A percentile compares a stretch with the other conserved stretches of the same genome.
phyloP scores from a whole-genome alignment of 1,140 invertebrate genomes.

The Diabrotica virgifera region DNA sequence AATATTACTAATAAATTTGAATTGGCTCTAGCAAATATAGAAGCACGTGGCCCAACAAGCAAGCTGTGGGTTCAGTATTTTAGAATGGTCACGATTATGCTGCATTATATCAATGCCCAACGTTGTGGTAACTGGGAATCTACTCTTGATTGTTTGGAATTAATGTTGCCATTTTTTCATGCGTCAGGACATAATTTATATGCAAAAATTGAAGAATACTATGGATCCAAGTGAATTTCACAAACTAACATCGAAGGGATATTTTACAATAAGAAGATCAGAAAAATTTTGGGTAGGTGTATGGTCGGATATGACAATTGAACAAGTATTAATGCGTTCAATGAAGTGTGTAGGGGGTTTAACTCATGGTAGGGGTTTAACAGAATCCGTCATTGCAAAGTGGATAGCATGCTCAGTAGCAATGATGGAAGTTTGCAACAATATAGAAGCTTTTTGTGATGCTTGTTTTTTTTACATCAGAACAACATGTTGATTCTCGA shows the following conservation, averaged over 20 bases:
- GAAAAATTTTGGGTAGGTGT: constrained; percentile 17
- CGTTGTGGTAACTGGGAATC: no score
- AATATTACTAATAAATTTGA: no score
- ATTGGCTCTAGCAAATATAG: no score
- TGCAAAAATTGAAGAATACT: no score
- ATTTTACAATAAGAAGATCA: constrained; percentile 5
- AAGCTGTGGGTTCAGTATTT: no score
- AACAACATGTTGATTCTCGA: background rate
- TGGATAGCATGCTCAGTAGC: constrained; percentile 9
- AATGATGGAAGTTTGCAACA: constrained; percentile 1
- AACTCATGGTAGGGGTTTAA: constrained; percentile 8
- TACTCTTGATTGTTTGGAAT: no score
- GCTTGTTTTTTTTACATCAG: constrained; percentile 8
- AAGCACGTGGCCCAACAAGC: no score
- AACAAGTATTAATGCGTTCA: constrained; percentile 7
- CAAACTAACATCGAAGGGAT: background rate
- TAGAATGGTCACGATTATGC: no score
- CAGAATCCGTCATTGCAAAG: constrained; percentile 11
- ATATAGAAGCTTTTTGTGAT: constrained; percentile 8
- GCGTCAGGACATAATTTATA: no score
- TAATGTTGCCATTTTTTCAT: no score
- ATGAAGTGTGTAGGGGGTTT: constrained; percentile 9
- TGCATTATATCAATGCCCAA: no score
- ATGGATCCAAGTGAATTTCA: no score
- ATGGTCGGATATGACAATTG: constrained; percentile 16